Evolutionary conservation across 2,113 vertebrate species (phyloP), one percentile per base, ranked within the genome.

Genomic region (Apaloderma vittatum): DNA sequence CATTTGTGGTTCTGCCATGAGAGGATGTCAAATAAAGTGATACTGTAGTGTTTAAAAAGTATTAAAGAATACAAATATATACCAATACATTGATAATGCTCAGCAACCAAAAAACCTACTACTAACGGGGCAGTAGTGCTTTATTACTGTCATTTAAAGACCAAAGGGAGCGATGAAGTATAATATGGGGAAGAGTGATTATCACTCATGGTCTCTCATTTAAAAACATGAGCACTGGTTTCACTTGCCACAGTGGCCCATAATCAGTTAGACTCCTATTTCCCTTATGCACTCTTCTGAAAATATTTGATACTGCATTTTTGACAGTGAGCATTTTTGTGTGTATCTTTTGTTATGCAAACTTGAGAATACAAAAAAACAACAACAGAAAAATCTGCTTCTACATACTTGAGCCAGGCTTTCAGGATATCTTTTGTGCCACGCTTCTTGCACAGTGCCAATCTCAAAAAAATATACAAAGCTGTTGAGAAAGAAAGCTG

Each of bases 71-170:
- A 95, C 45, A 91, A 73, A 79, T 95, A 89, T 61, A 37, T 78
- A 81, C 46, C 57, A 79, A 93, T 92, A 61, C 30, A 62, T 75
- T 90, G 90, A 75, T 92, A 95, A 92, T 63, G 29, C 40, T 96
- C 86, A 91, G 34, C 70, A 97, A 77, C 80, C 36, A 30, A 77
- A 86, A 86, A 54, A 8, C 19, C 46, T 70, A 46, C 55, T 72
- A n/a, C 51, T 57, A 29, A 45, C 45, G 27, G 83, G 77, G 59
- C 36, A 77, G n/a, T 49, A 40, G 45, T 68, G 52, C 59, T 89
- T 89, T 93, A 74, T 94, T 93, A 80, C 40, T 87, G 65, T n/a
- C 57, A 80, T 89, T 94, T 88, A 74, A 95, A 96, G 71, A 95
- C 51, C n/a, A 58, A 49, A 11, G 18, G 51, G 74, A 92, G 30